Conservation (phyloP, 1,140 invertebrate species). For the Contarinia nasturtii region DNA sequence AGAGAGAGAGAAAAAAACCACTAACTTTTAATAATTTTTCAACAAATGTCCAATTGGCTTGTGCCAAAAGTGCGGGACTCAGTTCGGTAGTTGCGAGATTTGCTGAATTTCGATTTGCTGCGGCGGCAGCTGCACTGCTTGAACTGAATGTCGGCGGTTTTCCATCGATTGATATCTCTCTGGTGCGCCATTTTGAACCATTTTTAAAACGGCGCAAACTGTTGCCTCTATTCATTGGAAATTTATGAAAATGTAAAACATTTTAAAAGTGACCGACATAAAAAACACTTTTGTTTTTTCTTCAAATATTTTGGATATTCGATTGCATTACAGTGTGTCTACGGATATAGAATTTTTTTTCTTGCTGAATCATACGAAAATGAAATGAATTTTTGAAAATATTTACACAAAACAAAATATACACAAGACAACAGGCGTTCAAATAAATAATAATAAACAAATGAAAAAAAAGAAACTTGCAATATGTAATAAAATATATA, state of each 20-base stretch:
- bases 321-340: too few species aligned
- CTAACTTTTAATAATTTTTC: conserved; percentile 83
- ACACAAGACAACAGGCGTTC: too few species aligned
- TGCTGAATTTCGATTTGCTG: conserved; percentile 18
- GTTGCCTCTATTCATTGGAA: conserved; percentile 29
- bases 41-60: conserved; percentile 96
- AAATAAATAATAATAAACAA: too few species aligned
- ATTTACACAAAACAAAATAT: too few species aligned
- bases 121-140: conserved; percentile 7
- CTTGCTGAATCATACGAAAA: too few species aligned
- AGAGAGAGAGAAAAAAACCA: too few species aligned
- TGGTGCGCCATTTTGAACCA: conserved; percentile 32
- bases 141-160: conserved; percentile 10
- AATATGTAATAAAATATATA: neutral
- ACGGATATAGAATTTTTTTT: too few species aligned
- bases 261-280: too few species aligned
- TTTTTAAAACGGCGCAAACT: conserved; percentile 36
- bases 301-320: too few species aligned
- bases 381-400: too few species aligned
- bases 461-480: too few species aligned
- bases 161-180: conserved; percentile 32
- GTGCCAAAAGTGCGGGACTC: conserved; percentile 57
- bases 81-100: conserved; percentile 19
- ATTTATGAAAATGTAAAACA: neutral
- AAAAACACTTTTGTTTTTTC: too few species aligned